Conservation (phyloP, 2,888 invertebrate genomes). For the Busseola fusca region DNA sequence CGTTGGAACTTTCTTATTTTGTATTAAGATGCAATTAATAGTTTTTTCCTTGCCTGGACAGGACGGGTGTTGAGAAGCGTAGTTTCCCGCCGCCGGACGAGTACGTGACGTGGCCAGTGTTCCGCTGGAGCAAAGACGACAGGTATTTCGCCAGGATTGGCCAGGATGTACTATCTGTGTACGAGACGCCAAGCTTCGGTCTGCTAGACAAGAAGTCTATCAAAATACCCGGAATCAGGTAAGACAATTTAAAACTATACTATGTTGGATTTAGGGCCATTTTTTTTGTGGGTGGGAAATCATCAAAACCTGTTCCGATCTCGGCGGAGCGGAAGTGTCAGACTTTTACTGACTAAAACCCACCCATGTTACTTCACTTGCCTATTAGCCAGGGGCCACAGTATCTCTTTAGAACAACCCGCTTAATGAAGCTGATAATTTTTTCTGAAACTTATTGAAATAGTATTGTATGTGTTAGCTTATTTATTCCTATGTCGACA, state of each 20-base stretch:
- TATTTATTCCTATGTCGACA: slow-evolving; percentile 10
- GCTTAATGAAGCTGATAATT: neutral
- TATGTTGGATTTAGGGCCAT: neutral
- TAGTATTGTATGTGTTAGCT: neutral
- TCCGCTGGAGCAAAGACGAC: slow-evolving; percentile 99
- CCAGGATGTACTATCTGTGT: slow-evolving; percentile 95
- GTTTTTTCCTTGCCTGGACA: slow-evolving; percentile 64
- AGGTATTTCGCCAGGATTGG: slow-evolving; percentile 97
- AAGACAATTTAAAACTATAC: slow-evolving; percentile 16
- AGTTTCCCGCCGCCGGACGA: slow-evolving; percentile 96
- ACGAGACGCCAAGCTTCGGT: slow-evolving; percentile 98
- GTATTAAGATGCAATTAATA: neutral
- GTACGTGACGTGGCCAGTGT: slow-evolving; percentile 96
- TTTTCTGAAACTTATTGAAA: neutral
- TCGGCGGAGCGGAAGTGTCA: no score
- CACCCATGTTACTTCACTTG: no score
- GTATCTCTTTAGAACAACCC: no score
- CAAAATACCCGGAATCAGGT: slow-evolving; percentile 94
- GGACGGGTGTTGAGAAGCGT: slow-evolving; percentile 97
- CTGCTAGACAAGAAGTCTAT: slow-evolving; percentile 98
- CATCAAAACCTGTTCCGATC: no score
- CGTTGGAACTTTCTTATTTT: neutral
- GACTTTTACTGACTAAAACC: no score
- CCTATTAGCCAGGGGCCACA: no score
- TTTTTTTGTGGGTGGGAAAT: no score